Conservation (phyloP, 1,140 invertebrate genomes). For the Sweltsa coloradensis region DNA sequence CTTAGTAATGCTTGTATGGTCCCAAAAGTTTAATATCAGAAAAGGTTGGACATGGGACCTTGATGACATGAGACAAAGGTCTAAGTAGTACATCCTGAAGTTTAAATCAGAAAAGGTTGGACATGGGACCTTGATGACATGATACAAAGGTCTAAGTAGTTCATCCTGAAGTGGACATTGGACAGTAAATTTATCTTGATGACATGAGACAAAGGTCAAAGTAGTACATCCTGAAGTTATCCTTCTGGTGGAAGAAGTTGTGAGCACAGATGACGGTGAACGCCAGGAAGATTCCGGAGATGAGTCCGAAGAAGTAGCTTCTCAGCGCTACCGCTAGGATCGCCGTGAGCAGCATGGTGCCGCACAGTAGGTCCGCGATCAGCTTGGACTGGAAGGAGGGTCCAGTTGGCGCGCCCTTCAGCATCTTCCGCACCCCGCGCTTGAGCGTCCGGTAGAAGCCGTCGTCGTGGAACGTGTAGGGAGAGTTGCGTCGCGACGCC, state of each 20-base stretch:
- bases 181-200: slow-evolving; percentile 35
- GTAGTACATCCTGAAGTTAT: slow-evolving; percentile 73
- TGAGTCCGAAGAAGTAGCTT: slow-evolving; percentile 28
- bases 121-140: neutral
- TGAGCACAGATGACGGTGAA: slow-evolving; percentile 49
- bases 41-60: neutral
- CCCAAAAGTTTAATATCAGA: neutral
- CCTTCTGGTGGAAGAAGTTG: slow-evolving; percentile 69
- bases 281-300: slow-evolving; percentile 39
- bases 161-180: neutral
- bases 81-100: neutral
- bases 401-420: neutral
- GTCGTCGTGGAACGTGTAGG: slow-evolving; percentile 15
- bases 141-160: neutral
- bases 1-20: neutral
- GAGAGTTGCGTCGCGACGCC: slow-evolving; percentile 6
- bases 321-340: slow-evolving; percentile 35
- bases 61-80: neutral
- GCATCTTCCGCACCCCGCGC: slow-evolving; percentile 14
- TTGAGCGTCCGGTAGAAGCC: slow-evolving; percentile 26
- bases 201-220: slow-evolving; percentile 55
- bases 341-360: slow-evolving; percentile 34
- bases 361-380: slow-evolving; percentile 38
- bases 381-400: slow-evolving; percentile 11
- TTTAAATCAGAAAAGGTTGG: neutral